These are phyloP conservation scores for Scleropages formosus DNA, from an alignment of 2,797 vertebrate genomes.

Conservation along the genomic window DNA sequence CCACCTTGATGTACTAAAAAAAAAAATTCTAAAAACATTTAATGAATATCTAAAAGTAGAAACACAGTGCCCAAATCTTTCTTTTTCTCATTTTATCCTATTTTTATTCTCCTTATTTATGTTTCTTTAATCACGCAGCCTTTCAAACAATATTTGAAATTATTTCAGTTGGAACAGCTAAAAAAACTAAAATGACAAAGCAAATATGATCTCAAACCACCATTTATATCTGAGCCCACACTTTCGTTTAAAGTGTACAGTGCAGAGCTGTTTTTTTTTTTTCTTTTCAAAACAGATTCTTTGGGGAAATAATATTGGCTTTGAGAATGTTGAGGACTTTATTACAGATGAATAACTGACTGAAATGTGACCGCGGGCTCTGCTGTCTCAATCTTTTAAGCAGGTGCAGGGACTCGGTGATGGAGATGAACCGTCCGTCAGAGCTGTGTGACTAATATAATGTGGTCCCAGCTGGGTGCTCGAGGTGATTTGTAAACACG, in stretches of 20 bases:
- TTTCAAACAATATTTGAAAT: no score
- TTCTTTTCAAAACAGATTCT: no score
- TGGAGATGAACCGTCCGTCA: not conserved
- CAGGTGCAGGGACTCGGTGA: not conserved
- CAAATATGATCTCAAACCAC: no score
- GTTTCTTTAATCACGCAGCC: no score
- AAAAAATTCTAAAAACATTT: conserved; percentile 2
- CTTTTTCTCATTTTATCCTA: not conserved
- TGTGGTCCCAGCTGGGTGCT: conserved; percentile 20
- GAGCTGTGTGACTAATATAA: conserved; percentile 19
- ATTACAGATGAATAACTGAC: conserved; percentile 7
- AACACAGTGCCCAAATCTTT: not conserved
- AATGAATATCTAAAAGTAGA: not conserved
- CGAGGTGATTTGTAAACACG: conserved; percentile 8
- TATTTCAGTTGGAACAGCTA: no score
- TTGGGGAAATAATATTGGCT: not conserved
- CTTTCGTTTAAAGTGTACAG: no score
- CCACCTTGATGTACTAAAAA: conserved; percentile 16
- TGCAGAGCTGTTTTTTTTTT: no score
- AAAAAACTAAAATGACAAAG: no score
- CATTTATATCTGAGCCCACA: no score
- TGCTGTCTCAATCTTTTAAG: conserved; percentile 4
- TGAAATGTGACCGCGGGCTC: conserved; percentile 14
- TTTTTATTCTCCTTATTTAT: not conserved
- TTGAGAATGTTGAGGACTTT: conserved; percentile 14